Evolutionary conservation across 2,797 vertebrate species (phyloP).

Genomic region (Australoheros facetus): DNA sequence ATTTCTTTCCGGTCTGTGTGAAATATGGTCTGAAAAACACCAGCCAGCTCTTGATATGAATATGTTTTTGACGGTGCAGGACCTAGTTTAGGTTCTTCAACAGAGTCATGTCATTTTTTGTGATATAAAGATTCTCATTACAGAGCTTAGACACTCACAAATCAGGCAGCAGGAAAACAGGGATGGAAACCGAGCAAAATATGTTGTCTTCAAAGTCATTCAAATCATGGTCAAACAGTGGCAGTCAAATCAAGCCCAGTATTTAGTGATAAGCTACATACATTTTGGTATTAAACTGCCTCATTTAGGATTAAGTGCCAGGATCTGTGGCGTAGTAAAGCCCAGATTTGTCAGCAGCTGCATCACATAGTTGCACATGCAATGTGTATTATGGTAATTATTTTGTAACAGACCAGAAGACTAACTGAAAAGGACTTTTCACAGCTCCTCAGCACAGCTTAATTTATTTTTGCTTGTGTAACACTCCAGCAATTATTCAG

Average conservation of each 20-base stretch:
- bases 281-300: slow-evolving; percentile 38
- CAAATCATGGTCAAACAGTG: slow-evolving; percentile 16
- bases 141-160: not conserved
- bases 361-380: not conserved
- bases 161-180: slow-evolving; percentile 7
- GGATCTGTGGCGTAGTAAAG: slow-evolving; percentile 2
- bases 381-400: not conserved
- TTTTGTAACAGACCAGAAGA: not conserved
- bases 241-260: slow-evolving; percentile 22
- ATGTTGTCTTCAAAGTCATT: slow-evolving; percentile 41
- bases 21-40: slow-evolving; percentile 11
- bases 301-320: slow-evolving; percentile 28
- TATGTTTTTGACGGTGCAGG: slow-evolving; percentile 31
- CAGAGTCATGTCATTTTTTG: slow-evolving; percentile 13
- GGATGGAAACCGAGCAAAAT: slow-evolving; percentile 16
- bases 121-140: slow-evolving; percentile 55
- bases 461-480: not conserved
- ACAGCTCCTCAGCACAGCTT: too few species aligned
- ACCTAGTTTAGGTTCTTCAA: slow-evolving; percentile 30
- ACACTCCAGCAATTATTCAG: not conserved
- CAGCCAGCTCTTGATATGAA: slow-evolving; percentile 10
- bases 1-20: slow-evolving; percentile 7
- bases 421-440: not conserved
- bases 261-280: slow-evolving; percentile 30
- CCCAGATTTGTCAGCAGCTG: slow-evolving; percentile 12